phyloP scores from a whole-genome alignment of 2,888 invertebrate genomes.

The Ctenicera cuprea region DNA sequence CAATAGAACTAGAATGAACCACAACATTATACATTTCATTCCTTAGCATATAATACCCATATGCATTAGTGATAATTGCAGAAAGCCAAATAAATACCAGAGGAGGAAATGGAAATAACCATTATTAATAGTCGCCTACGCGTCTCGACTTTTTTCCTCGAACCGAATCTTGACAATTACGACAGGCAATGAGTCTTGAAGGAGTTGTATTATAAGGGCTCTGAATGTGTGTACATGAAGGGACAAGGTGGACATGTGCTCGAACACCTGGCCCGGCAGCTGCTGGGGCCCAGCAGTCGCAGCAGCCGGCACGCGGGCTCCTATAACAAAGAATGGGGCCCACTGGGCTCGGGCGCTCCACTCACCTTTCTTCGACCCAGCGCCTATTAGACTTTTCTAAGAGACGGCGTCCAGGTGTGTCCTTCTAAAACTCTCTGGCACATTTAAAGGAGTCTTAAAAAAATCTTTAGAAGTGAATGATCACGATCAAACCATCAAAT shows the following conservation, averaged over 20 bases:
- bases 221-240: constrained; percentile 48
- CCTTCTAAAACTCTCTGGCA: constrained; percentile 5
- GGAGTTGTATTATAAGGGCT: constrained; percentile 51
- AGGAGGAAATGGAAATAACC: constrained; percentile 5
- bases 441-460: constrained; percentile 11
- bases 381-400: constrained; percentile 56
- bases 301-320: constrained; percentile 59
- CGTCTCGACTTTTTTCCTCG: constrained; percentile 11
- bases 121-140: constrained; percentile 16
- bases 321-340: constrained; percentile 56
- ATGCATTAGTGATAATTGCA: too few species aligned
- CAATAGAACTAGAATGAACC: too few species aligned
- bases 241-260: constrained; percentile 56
- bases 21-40: too few species aligned
- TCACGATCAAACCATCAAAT: constrained; percentile 20
- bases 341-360: constrained; percentile 54
- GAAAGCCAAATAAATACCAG: neutral
- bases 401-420: constrained; percentile 56
- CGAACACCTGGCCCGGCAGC: constrained; percentile 70
- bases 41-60: too few species aligned
- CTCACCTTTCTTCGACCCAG: constrained; percentile 61
- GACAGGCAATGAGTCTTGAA: constrained; percentile 48
- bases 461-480: constrained; percentile 25
- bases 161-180: constrained; percentile 42
- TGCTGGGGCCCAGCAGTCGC: constrained; percentile 60